Evolutionary conservation across 2,888 invertebrate genomes (phyloP).

Genomic region (Sclerodermus sp.): DNA sequence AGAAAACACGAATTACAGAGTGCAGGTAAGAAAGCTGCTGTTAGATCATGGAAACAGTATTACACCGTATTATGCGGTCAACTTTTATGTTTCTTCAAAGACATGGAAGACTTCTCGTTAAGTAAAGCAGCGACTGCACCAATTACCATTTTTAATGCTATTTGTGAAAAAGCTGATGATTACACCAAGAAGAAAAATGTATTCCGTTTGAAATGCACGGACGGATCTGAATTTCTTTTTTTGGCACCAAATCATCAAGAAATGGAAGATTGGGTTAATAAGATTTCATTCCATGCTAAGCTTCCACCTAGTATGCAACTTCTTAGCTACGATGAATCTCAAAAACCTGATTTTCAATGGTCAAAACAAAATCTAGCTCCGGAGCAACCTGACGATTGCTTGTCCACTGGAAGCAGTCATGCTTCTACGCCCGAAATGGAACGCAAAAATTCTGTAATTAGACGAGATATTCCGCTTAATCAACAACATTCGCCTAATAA

Average conservation of each 20-base stretch:
- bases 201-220: slow-evolving; percentile 82
- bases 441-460: slow-evolving; percentile 55
- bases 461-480: slow-evolving; percentile 40
- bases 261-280: slow-evolving; percentile 88
- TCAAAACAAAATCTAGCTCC: slow-evolving; percentile 35
- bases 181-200: slow-evolving; percentile 95
- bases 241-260: slow-evolving; percentile 72
- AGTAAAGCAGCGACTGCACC: slow-evolving; percentile 88
- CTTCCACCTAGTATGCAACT: slow-evolving; percentile 88
- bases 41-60: slow-evolving; percentile 93
- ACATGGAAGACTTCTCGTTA: slow-evolving; percentile 85
- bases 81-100: slow-evolving; percentile 95
- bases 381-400: slow-evolving; percentile 46
- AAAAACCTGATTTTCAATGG: slow-evolving; percentile 55
- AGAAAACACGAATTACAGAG: slow-evolving; percentile 92
- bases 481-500: slow-evolving; percentile 38
- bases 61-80: slow-evolving; percentile 97
- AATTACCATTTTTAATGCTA: slow-evolving; percentile 71
- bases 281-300: slow-evolving; percentile 90
- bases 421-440: slow-evolving; percentile 59
- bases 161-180: slow-evolving; percentile 85
- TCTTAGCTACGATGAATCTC: slow-evolving; percentile 75
- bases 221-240: slow-evolving; percentile 93
- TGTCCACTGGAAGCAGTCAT: slow-evolving; percentile 57
- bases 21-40: slow-evolving; percentile 92